Base-by-base conservation (phyloP, 2,797 vertebrate species). In the Centropyge bicolor region DNA sequence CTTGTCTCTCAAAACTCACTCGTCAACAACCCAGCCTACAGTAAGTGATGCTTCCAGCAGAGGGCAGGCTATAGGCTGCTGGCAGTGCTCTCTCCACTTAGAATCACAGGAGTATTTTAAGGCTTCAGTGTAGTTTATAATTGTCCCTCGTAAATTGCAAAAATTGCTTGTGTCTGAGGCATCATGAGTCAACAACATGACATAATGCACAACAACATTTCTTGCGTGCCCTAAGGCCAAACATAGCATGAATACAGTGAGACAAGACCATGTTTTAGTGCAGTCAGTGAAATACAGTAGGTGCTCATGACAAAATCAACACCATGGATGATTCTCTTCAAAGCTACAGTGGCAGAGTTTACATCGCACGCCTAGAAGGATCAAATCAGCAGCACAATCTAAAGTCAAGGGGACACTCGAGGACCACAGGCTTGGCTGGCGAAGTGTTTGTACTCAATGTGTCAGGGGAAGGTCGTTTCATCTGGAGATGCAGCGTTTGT, bases 41-140 rank as follows among this genome's bases (percentile, higher is more conserved):
- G 61, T 86, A 1, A 71, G 45, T 43, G 41, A 35, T 56, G 70
- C 75, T 81, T 86, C 92, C 94, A 92, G 85, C 88, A 94, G 94
- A 83, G 92, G 93, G 91, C 92, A 91, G 88, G 46, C 68, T 66
- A 24, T 38, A 52, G 36, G 68, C 81, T 78, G 64, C 65, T 72
- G 59, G 51, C 57, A 36, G 3, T 36, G 62, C 52, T 71, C 52
- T 38, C 46, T 78, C 52, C 62, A 56, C n/a, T 81, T 46, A 68
- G 9, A 19, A 27, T 78, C 59, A 74, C 48, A 45, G 19, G 66
- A 74, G 79, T 73, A 76, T 83, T 74, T 74, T 61, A 66, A 70
- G 70, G 60, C 46, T 63, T 70, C 48, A 19, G 19, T 64, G 31
- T 56, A 0, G 5, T 49, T 83, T 2, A 24, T 49, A 67, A 81